Percentiles rank a stretch among this genome's conserved stretches.
Conservation (phyloP, 2,113 vertebrate species). For the Pipra filicauda region DNA sequence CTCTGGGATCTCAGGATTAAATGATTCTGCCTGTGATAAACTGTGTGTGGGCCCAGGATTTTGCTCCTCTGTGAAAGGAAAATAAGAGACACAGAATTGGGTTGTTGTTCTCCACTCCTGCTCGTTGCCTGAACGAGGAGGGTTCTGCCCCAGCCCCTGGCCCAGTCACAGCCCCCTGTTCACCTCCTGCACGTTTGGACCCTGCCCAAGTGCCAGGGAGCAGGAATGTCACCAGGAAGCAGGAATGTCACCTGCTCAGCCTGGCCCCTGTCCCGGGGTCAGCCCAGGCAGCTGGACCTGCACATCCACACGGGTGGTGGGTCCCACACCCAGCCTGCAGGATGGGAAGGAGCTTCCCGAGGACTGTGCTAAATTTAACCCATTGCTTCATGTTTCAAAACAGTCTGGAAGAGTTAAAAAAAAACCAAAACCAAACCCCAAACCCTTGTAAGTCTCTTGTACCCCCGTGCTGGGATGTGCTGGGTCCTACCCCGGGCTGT, state of each 20-base stretch:
- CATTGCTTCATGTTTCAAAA: neutral
- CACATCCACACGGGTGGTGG: neutral
- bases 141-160: neutral
- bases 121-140: neutral
- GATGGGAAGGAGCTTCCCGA: neutral
- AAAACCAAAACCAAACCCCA: neutral
- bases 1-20: neutral
- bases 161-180: neutral
- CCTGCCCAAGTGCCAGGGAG: neutral
- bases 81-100: rapidly evolving
- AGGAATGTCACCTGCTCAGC: neutral
- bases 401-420: neutral
- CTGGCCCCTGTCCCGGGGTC: neutral
- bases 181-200: neutral
- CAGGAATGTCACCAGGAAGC: neutral
- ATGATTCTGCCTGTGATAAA: neutral
- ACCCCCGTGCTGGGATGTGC: neutral
- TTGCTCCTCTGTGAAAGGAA: neutral
- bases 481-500: neutral
- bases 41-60: neutral
- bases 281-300: neutral
- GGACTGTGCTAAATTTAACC: neutral
- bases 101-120: neutral
- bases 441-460: rapidly evolving
- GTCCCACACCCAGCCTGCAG: neutral